These are phyloP conservation scores for Anthoptus insignis DNA, from an alignment of 2,888 invertebrate species.

Conservation along the genomic window DNA sequence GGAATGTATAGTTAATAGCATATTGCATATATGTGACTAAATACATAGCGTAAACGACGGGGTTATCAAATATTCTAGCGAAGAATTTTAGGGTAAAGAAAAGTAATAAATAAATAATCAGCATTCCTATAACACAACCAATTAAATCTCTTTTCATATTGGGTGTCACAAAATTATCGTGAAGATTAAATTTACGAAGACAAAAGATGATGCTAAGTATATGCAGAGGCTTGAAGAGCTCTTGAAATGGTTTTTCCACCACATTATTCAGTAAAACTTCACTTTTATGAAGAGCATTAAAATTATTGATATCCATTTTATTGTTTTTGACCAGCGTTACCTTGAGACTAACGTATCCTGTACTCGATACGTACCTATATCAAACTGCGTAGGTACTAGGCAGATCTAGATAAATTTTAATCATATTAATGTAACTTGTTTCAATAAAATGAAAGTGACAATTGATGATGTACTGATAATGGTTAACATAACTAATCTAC, in stretches of 20 bases:
- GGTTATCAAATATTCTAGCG: conserved; percentile 16
- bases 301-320: not conserved
- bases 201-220: conserved; percentile 40
- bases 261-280: conserved; percentile 22
- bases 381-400: not conserved
- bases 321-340: not conserved
- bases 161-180: conserved; percentile 25
- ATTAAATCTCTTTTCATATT: conserved; percentile 28
- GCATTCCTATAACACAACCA: conserved; percentile 16
- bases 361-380: too few species aligned
- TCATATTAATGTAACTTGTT: not conserved
- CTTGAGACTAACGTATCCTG: not conserved
- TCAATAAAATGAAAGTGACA: not conserved
- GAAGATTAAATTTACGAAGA: conserved; percentile 42
- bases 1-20: conserved; percentile 35
- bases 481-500: too few species aligned
- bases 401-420: not conserved
- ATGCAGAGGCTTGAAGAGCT: conserved; percentile 38
- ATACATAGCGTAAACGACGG: conserved; percentile 28
- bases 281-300: conserved; percentile 1
- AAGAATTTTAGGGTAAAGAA: conserved; percentile 36
- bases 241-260: conserved; percentile 24
- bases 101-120: conserved; percentile 35
- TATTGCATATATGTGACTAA: conserved; percentile 34
- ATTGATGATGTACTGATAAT: too few species aligned